Conservation (phyloP, 2,797 vertebrate species). For the Cetoscarus ocellatus region DNA sequence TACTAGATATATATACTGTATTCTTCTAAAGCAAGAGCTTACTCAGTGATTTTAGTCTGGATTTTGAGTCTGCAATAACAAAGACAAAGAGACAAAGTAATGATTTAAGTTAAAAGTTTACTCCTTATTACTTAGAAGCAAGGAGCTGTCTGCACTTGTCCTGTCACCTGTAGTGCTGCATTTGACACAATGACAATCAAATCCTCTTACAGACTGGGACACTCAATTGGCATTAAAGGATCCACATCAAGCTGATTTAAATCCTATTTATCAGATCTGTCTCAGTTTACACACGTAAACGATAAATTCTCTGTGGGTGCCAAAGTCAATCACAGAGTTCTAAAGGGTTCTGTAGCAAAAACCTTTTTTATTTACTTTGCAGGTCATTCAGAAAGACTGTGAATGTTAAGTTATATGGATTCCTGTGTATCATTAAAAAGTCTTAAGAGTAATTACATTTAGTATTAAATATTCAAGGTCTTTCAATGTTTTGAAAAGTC, state of each 20-base stretch:
- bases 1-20: too few species aligned
- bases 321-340: background rate
- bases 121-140: too few species aligned
- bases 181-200: background rate
- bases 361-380: background rate
- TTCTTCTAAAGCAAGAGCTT: too few species aligned
- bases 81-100: too few species aligned
- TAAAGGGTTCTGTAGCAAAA: background rate
- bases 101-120: too few species aligned
- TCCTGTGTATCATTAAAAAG: too few species aligned
- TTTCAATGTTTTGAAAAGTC: too few species aligned
- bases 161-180: background rate
- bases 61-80: too few species aligned
- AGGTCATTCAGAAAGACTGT: background rate
- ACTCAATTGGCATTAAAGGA: background rate
- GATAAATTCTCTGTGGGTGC: background rate
- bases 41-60: too few species aligned
- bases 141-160: background rate
- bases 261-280: conserved; percentile 4
- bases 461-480: too few species aligned
- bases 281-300: background rate
- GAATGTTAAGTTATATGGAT: background rate
- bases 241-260: background rate
- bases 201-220: background rate
- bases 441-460: too few species aligned